phyloP scores from a whole-genome alignment of 2,113 vertebrate species.

The Mystacornis crossleyi region DNA sequence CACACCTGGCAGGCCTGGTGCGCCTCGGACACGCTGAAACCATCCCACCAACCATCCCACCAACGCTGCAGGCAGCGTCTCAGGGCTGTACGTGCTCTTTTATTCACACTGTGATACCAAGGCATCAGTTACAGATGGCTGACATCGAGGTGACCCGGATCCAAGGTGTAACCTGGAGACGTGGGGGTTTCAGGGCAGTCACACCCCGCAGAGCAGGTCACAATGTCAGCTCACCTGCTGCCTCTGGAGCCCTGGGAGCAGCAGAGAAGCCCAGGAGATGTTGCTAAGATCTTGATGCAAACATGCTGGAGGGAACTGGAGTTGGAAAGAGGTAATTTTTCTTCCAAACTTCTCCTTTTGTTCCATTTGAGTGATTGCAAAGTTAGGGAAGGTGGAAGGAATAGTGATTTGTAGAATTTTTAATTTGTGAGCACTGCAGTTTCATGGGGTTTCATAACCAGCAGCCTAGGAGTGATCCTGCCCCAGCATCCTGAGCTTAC shows the following conservation, averaged over 20 bases:
- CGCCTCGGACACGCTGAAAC: background rate
- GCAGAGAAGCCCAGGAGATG: accelerated
- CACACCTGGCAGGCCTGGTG: background rate
- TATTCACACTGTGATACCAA: background rate
- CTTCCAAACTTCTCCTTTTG: background rate
- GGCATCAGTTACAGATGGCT: background rate
- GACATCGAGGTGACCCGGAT: background rate
- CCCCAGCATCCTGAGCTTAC: background rate
- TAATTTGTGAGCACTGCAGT: background rate
- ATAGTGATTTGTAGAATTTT: background rate
- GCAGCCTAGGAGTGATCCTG: background rate
- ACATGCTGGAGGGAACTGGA: background rate
- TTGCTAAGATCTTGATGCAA: background rate
- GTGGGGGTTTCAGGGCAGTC: background rate
- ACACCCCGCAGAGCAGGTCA: too few relatives aligned
- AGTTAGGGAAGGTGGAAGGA: background rate
- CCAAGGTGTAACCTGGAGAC: background rate
- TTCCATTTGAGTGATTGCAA: background rate
- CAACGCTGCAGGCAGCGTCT: background rate
- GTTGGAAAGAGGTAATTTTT: background rate
- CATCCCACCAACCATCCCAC: too few relatives aligned
- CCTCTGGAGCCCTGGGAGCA: background rate
- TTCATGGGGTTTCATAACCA: background rate
- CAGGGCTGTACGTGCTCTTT: background rate
- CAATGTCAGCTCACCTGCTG: background rate